Conservation (phyloP, 1,140 invertebrate genomes). For the Drosophila pseudoananassae region DNA sequence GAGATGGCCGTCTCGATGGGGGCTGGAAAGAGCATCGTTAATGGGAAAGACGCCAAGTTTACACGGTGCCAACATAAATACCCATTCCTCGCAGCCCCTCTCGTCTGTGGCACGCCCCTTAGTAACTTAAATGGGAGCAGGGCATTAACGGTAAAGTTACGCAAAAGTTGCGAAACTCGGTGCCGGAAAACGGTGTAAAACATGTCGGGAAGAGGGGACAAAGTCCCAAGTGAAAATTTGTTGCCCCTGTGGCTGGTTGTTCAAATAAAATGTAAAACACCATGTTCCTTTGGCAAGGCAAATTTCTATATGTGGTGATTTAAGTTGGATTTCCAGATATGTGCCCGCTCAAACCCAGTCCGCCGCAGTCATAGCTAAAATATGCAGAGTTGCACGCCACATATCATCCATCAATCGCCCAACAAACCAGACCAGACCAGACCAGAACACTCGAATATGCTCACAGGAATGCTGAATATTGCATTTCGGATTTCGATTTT, state of each 20-base stretch:
- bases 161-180: conserved; percentile 35
- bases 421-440: conserved; percentile 7
- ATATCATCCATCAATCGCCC: conserved; percentile 34
- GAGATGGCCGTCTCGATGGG: not conserved
- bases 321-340: conserved; percentile 1
- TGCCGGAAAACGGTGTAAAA: conserved; percentile 33
- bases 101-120: not conserved
- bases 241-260: conserved; percentile 15
- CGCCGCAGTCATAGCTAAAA: conserved; percentile 23
- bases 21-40: conserved; percentile 40
- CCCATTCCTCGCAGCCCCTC: not conserved
- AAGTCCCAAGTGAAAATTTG: conserved; percentile 16
- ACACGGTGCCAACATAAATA: conserved; percentile 23
- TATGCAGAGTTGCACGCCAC: conserved; percentile 29
- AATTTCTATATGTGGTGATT: conserved; percentile 13
- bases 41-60: conserved; percentile 31
- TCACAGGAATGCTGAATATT: conserved; percentile 50
- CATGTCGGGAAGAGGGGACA: conserved; percentile 1
- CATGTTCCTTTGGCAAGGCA: conserved; percentile 16
- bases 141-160: conserved; percentile 40
- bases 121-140: conserved; percentile 20
- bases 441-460: conserved; percentile 21
- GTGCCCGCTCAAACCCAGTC: conserved; percentile 6
- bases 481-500: conserved; percentile 46
- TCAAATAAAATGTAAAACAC: conserved; percentile 45